Conservation (phyloP, 2,888 invertebrate species). For the Trimorus sp. region DNA sequence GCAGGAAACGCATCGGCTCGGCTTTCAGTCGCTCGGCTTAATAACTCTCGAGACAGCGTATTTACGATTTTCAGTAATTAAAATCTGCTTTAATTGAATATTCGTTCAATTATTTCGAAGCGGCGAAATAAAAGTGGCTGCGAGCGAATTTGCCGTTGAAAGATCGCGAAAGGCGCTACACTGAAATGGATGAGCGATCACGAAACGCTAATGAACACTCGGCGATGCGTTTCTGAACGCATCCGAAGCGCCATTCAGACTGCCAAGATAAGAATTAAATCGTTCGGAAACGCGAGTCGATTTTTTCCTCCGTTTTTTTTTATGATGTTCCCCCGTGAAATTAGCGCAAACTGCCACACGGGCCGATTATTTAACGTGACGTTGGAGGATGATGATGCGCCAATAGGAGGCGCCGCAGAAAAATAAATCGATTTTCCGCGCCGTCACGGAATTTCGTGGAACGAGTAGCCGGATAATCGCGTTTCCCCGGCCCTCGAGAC, state of each 20-base stretch:
- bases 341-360: slow-evolving; percentile 5
- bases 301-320: no score
- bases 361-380: slow-evolving; percentile 55
- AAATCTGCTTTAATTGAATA: slow-evolving; percentile 55
- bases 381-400: slow-evolving; percentile 55
- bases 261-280: no score
- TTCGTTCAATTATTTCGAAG: slow-evolving; percentile 44
- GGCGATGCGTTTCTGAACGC: no score
- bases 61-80: slow-evolving; percentile 59
- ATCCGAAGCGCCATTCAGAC: no score
- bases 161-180: slow-evolving; percentile 1
- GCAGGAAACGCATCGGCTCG: slow-evolving; percentile 38
- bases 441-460: slow-evolving; percentile 69
- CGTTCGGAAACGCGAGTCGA: no score
- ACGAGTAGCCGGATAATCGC: slow-evolving; percentile 69
- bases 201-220: slow-evolving; percentile 6
- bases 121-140: slow-evolving; percentile 29
- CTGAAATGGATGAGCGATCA: not conserved
- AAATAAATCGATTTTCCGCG: slow-evolving; percentile 72
- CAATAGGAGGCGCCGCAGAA: slow-evolving; percentile 62
- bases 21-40: slow-evolving; percentile 43
- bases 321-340: slow-evolving; percentile 5
- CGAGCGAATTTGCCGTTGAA: not conserved
- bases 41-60: slow-evolving; percentile 52
- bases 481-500: slow-evolving; percentile 67